Evolutionary conservation across 1,140 invertebrate species (phyloP), one percentile per base, ranked within the genome.

Genomic region (Drosophila sproati): DNA sequence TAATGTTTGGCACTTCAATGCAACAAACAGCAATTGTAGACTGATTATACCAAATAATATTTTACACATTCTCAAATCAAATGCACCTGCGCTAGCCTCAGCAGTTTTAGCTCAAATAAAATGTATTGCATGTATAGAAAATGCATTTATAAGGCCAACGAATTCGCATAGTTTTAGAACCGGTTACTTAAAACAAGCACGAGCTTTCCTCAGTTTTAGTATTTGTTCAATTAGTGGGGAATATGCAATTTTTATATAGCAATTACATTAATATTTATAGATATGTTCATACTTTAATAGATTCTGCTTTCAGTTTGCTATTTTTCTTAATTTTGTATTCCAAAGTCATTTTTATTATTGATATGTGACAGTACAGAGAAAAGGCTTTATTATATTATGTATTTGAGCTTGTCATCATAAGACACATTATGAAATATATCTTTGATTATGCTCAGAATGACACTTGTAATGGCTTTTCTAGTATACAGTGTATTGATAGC

Each of bases 381-480:
- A 41, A 41, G 3, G 6, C 29, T 34, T n/a, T 32, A 32, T 52
- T n/a, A 52, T 2, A n/a, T 32, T 7, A 52, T 7, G 10, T 35
- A 52, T 52, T 2, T 43, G 2, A 41, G 0, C 1, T 70, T 52
- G 5, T 86, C 82, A 71, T 86, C 82, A 8, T 86, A 86, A 4
- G 82, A 50, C 20, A 87, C 66, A 12, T 73, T 76, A 10, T 82
- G 32, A 29, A 87, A 87, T 4, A 81, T 68, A 50, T 87, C 76
- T 5, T 87, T 52, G 4, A 87, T n/a, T 34, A 87, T 60, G 6
- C 67, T 54, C n/a, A 66, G 50, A 20, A 87, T 87, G 1, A 87
- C 76, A 3, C 76, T 61, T 20, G 68, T 61, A 8, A 87, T 29
- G 82, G 68, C n/a, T 62, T 62, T 69, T 87, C 82, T n/a, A 79